These are phyloP conservation scores for Drosophila ercepeae DNA, from an alignment of 1,140 invertebrate species.

Conservation along the genomic window DNA sequence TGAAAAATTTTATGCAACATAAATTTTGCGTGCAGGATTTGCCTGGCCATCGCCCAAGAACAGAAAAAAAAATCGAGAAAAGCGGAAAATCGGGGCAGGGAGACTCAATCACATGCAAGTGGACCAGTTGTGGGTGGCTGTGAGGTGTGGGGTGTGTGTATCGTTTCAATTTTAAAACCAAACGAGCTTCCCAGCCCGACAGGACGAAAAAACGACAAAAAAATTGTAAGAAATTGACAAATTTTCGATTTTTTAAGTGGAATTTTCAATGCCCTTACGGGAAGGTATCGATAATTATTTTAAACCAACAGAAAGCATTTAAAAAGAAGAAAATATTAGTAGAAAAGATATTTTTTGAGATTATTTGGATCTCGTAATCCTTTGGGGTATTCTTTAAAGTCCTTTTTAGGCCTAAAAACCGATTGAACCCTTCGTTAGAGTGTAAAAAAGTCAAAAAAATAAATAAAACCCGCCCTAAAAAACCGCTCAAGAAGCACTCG, in stretches of 20 bases:
- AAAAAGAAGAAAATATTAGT: no score
- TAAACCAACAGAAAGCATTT: no score
- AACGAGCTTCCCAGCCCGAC: slow-evolving; percentile 55
- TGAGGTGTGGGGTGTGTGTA: slow-evolving; percentile 35
- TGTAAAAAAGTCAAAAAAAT: slow-evolving; percentile 5
- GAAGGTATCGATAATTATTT: no score
- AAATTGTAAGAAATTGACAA: slow-evolving; percentile 15
- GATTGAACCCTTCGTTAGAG: background rate
- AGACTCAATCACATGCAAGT: slow-evolving; percentile 70
- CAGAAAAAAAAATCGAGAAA: background rate
- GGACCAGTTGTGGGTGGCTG: slow-evolving; percentile 18
- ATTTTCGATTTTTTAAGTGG: background rate
- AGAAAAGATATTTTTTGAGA: no score
- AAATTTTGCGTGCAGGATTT: slow-evolving; percentile 80
- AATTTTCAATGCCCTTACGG: background rate
- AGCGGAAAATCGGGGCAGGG: slow-evolving; percentile 19
- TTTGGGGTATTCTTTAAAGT: no score
- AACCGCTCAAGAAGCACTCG: slow-evolving; percentile 61
- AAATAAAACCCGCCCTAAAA: slow-evolving; percentile 51
- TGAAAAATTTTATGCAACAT: slow-evolving; percentile 82
- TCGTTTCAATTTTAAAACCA: slow-evolving; percentile 79
- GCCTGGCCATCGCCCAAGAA: slow-evolving; percentile 23
- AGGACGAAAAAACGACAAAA: slow-evolving; percentile 3
- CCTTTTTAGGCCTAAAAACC: background rate
- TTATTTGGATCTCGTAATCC: no score